Evolutionary conservation across 2,888 invertebrate genomes (phyloP), one percentile per base, ranked within the genome.

Genomic region (Phyllotreta cruciferae): DNA sequence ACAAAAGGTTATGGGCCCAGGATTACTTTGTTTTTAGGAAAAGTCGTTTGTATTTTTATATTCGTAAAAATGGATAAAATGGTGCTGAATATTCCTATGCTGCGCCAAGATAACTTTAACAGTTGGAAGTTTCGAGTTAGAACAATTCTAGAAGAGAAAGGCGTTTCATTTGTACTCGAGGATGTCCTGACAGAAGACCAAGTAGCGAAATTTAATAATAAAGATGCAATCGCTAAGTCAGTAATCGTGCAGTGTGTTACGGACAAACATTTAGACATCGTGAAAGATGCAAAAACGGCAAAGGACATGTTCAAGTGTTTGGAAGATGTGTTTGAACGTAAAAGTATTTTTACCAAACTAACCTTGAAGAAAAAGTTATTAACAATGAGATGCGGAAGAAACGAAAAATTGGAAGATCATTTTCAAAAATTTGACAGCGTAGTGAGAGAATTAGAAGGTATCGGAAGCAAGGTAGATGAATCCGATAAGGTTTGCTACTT

Each of bases 361-460:
- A 58, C 63, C 10, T 47, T 72, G 11, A 66, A 64, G 56, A 68
- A 63, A 38, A 68, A 66, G 41, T 56, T 72, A 14, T 47, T 73
- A 24, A 65, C 66, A n/a, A 50, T 73, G 39, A 73, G 70, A 65
- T 47, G 52, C 6, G 66, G 63, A 39, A 62, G 45, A 56, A 54
- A 64, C 24, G 64, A 66, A 37, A 66, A 65, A 13, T 52, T 72
- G 13, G 68, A 74, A 58, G 70, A 73, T 53, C 67, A 71, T 60
- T 72, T 73, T 56, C 39, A 66, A 9, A 68, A 69, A 13, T 74
- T 73, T 55, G 72, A 74, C 39, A 69, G 63, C 39, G 35, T 71
- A 7, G 65, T 71, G 13, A 62, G 71, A 60, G 71, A 72, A 54
- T 47, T 74, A 34, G 68, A 72, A 62, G 53, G 47, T 53, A 42